phyloP scores from a whole-genome alignment of 2,797 vertebrate genomes.

The Steatocranus sp. region DNA sequence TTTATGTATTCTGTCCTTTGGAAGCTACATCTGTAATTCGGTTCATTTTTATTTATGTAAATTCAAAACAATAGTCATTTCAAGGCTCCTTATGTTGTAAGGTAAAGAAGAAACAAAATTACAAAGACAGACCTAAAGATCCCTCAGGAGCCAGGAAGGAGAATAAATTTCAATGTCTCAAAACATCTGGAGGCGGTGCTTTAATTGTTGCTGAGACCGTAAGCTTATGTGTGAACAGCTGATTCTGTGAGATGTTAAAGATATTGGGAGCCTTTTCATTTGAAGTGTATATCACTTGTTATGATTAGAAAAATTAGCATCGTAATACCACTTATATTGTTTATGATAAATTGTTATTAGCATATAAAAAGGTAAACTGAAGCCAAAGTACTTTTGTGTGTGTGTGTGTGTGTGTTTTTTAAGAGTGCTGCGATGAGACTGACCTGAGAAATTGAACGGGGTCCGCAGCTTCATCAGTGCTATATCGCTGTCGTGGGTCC shows the following conservation, averaged over 20 bases:
- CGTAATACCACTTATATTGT: not conserved
- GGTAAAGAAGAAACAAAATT: not conserved
- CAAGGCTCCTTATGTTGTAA: not conserved
- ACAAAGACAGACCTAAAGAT: not conserved
- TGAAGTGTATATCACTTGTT: not conserved
- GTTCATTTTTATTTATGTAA: not conserved
- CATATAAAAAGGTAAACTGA: not conserved
- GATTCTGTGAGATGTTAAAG: not conserved
- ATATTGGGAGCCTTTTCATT: not conserved
- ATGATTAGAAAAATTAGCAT: not conserved
- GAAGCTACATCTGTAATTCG: not conserved
- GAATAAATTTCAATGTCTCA: not conserved
- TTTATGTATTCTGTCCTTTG: not conserved
- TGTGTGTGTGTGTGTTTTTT: not conserved
- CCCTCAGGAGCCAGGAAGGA: not conserved
- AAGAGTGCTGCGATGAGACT: not conserved
- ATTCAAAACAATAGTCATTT: not conserved
- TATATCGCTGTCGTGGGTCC: slow-evolving; percentile 84
- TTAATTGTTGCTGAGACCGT: not conserved
- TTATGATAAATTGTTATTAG: not conserved
- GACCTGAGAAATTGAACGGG: slow-evolving; percentile 84
- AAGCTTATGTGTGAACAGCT: not conserved
- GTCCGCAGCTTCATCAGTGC: slow-evolving; percentile 82
- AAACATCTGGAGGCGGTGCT: not conserved
- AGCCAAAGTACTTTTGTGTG: not conserved